phyloP scores from a whole-genome alignment of 2,797 vertebrate species.

The Sebastes minor region DNA sequence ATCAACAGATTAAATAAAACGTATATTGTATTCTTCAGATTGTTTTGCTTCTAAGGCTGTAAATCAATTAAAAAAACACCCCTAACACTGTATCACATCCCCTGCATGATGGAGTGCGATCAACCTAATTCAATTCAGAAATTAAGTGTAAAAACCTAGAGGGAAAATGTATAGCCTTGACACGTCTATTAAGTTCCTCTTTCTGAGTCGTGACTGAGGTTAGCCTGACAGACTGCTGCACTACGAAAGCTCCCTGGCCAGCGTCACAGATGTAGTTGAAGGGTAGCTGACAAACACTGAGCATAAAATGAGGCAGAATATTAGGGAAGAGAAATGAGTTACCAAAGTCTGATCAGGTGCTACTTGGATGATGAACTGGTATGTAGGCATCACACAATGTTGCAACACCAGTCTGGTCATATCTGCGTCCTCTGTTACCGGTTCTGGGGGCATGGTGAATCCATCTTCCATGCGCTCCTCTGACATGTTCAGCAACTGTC shows the following conservation, averaged over 20 bases:
- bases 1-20: background rate
- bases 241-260: background rate
- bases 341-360: slow-evolving; percentile 74
- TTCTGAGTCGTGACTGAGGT: background rate
- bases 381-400: slow-evolving; percentile 79
- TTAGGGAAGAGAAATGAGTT: slow-evolving; percentile 8
- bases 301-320: background rate
- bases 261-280: background rate
- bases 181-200: background rate
- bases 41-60: background rate
- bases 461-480: slow-evolving; percentile 65
- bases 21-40: background rate
- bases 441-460: slow-evolving; percentile 48
- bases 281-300: background rate
- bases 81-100: background rate
- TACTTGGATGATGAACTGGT: slow-evolving; percentile 83
- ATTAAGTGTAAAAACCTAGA: background rate
- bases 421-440: slow-evolving; percentile 58
- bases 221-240: background rate
- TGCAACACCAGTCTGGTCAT: slow-evolving; percentile 73
- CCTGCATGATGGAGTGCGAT: background rate
- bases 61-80: too few species aligned
- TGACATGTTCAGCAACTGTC: slow-evolving; percentile 73
- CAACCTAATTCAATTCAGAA: background rate
- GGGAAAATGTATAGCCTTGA: background rate